Evolutionary conservation across 2,113 vertebrate genomes (phyloP).

Genomic region (Centropus bengalensis): DNA sequence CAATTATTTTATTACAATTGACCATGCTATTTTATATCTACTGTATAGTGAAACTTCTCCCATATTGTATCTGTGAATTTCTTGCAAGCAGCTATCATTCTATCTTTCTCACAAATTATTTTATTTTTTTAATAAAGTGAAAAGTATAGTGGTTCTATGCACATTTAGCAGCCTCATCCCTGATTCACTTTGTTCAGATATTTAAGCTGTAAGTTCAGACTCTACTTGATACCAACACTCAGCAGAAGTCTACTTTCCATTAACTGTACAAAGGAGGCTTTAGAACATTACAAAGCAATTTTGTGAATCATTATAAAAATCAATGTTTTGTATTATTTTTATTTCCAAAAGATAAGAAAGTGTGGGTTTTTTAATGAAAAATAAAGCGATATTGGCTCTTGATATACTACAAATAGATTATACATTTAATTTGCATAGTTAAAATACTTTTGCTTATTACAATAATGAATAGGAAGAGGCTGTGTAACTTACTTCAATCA

Average conservation of each 20-base stretch:
- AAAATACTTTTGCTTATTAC: slow-evolving; percentile 51
- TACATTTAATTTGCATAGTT: slow-evolving; percentile 61
- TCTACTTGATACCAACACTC: background rate
- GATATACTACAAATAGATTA: slow-evolving; percentile 49
- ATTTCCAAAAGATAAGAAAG: slow-evolving; percentile 43
- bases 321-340: slow-evolving; percentile 63
- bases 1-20: no score
- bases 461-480: slow-evolving; percentile 36
- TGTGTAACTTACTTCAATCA: slow-evolving; percentile 15
- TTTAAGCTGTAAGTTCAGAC: background rate
- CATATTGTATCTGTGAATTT: background rate
- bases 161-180: background rate
- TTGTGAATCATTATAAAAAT: background rate
- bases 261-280: background rate
- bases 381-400: slow-evolving; percentile 24
- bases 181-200: background rate
- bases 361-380: slow-evolving; percentile 5
- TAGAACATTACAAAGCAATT: background rate
- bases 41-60: background rate
- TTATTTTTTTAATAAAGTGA: background rate
- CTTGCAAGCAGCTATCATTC: background rate
- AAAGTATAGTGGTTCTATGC: background rate
- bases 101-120: background rate
- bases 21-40: background rate
- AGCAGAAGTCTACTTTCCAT: background rate